Conservation (phyloP, 2,888 invertebrate species). For the Creontiades dilutus region DNA sequence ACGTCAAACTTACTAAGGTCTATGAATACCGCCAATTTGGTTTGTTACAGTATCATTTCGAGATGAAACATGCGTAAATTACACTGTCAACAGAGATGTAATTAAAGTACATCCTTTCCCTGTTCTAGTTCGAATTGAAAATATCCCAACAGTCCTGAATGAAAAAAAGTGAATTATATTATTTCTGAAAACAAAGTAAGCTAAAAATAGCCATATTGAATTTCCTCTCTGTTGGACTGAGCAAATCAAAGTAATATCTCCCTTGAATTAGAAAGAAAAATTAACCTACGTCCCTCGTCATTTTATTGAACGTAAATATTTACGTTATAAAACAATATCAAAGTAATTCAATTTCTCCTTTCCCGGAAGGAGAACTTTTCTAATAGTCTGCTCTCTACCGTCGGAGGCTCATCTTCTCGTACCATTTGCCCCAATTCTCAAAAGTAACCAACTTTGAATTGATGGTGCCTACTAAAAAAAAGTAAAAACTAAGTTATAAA, state of each 20-base stretch:
- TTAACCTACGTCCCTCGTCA: neutral
- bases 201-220: neutral
- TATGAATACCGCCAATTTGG: too few species aligned
- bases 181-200: too few species aligned
- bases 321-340: neutral
- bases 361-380: neutral
- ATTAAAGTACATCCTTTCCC: too few species aligned
- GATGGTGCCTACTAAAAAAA: neutral
- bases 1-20: too few species aligned
- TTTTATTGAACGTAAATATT: neutral
- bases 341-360: constrained; percentile 8
- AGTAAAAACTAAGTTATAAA: neutral
- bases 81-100: too few species aligned
- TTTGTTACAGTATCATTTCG: too few species aligned
- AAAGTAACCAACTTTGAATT: constrained; percentile 20
- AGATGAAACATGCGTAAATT: too few species aligned
- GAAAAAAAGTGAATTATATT: too few species aligned
- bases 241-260: neutral
- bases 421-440: neutral
- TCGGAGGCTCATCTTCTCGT: constrained; percentile 11
- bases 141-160: too few species aligned
- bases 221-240: neutral
- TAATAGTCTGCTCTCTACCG: neutral
- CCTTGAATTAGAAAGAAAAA: neutral
- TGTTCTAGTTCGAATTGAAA: too few species aligned